Percentiles rank a stretch among this genome's conserved stretches.
phyloP scores from a whole-genome alignment of 2,888 invertebrate species.

The Synanthedon myopaeformis region DNA sequence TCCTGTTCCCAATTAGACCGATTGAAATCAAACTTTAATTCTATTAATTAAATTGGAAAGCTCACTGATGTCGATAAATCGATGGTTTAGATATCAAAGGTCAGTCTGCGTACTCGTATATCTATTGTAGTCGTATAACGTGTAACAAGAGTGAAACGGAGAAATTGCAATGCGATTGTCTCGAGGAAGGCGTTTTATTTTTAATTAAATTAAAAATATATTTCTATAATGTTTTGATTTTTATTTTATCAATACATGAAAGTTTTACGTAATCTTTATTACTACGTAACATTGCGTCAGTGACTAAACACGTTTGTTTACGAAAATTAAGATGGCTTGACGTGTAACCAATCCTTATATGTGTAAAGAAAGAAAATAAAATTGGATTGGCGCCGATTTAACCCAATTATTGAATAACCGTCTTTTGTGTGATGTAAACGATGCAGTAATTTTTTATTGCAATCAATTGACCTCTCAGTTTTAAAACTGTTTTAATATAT shows the following conservation, averaged over 20 bases:
- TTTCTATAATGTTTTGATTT: neutral
- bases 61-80: conserved; percentile 17
- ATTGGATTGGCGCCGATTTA: too few species aligned
- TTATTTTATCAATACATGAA: neutral
- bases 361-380: too few species aligned
- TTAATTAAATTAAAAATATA: neutral
- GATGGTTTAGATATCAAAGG: conserved; percentile 18
- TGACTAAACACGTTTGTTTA: too few species aligned
- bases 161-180: neutral
- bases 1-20: conserved; percentile 9
- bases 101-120: conserved; percentile 5
- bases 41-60: conserved; percentile 16
- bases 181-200: neutral
- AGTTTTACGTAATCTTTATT: too few species aligned
- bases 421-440: too few species aligned
- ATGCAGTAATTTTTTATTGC: too few species aligned
- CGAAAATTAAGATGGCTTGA: too few species aligned
- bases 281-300: too few species aligned
- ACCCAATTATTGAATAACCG: too few species aligned
- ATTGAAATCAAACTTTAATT: neutral
- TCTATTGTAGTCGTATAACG: neutral
- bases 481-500: too few species aligned
- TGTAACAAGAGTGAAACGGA: neutral
- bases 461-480: too few species aligned
- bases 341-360: too few species aligned